A percentile compares a stretch with the other conserved stretches of the same genome.
phyloP scores from a whole-genome alignment of 2,888 invertebrate genomes.

The Hedya salicella region DNA sequence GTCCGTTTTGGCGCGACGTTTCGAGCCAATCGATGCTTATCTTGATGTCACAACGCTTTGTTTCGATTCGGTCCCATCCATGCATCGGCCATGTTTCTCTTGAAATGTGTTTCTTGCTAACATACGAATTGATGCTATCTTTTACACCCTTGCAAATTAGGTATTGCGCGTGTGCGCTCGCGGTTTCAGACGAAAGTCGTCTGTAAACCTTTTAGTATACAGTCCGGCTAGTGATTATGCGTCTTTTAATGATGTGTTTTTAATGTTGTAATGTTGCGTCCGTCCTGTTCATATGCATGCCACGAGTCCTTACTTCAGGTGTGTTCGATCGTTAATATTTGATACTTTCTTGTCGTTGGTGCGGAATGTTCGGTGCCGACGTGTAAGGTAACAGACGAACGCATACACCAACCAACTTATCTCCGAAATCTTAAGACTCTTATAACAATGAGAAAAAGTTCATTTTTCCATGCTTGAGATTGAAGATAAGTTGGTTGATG shows the following conservation, averaged over 20 bases:
- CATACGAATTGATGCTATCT: constrained; percentile 80
- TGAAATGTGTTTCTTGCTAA: constrained; percentile 85
- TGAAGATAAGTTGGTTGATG: constrained; percentile 1
- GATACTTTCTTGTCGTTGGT: constrained; percentile 80
- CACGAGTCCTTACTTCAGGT: constrained; percentile 77
- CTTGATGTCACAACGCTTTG: constrained; percentile 83
- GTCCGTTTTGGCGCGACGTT: constrained; percentile 81
- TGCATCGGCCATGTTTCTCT: constrained; percentile 80
- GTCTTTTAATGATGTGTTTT: constrained; percentile 46
- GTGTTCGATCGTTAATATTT: constrained; percentile 81
- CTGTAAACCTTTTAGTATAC: constrained; percentile 52
- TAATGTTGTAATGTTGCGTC: constrained; percentile 58
- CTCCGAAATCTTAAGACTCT: background rate
- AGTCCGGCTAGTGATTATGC: constrained; percentile 41
- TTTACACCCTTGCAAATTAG: constrained; percentile 65
- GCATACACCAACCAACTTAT: constrained; percentile 11
- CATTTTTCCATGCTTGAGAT: constrained; percentile 19
- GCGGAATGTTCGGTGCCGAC: constrained; percentile 46
- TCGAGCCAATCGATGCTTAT: constrained; percentile 80
- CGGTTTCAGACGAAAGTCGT: constrained; percentile 53
- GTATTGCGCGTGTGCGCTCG: constrained; percentile 51
- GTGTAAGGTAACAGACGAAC: constrained; percentile 30
- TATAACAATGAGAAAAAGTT: constrained; percentile 23
- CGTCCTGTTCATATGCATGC: constrained; percentile 79
- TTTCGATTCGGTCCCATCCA: constrained; percentile 76